phyloP scores from a whole-genome alignment of 2,113 vertebrate genomes.

The Bolborhynchus lineola region DNA sequence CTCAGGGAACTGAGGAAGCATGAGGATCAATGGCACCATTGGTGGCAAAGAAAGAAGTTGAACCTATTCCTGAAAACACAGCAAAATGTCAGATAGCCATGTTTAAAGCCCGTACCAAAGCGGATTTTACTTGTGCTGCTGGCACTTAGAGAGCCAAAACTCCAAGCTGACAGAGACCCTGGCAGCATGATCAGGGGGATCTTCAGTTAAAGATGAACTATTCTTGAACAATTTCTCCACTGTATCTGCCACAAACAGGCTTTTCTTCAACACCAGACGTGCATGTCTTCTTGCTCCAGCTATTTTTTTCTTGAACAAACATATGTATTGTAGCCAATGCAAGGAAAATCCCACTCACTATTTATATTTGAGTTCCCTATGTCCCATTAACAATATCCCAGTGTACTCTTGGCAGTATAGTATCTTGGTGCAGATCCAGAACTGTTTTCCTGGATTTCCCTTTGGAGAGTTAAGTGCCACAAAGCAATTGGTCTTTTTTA shows the following conservation, averaged over 20 bases:
- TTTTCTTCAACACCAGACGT: slow-evolving; percentile 77
- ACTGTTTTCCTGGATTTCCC: slow-evolving; percentile 62
- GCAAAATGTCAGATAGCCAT: background rate
- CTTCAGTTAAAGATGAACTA: slow-evolving; percentile 70
- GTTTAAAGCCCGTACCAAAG: background rate
- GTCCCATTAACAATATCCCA: slow-evolving; percentile 72
- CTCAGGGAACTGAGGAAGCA: background rate
- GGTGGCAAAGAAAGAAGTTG: background rate
- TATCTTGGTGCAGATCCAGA: slow-evolving; percentile 46
- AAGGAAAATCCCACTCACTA: slow-evolving; percentile 77
- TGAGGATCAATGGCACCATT: background rate
- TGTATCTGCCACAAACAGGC: slow-evolving; percentile 72
- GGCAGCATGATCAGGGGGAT: slow-evolving; percentile 37
- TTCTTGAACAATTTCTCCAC: slow-evolving; percentile 71
- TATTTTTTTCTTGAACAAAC: slow-evolving; percentile 80
- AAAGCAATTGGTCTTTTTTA: slow-evolving; percentile 43
- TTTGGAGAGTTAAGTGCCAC: slow-evolving; percentile 61
- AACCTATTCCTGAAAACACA: background rate
- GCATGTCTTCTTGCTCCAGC: slow-evolving; percentile 77
- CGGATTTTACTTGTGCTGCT: slow-evolving; percentile 20
- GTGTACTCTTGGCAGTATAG: slow-evolving; percentile 53
- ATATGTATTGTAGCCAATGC: slow-evolving; percentile 79
- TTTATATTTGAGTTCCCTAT: slow-evolving; percentile 71
- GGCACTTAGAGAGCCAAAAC: slow-evolving; percentile 3
- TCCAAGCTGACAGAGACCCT: slow-evolving; percentile 44